phyloP scores from a whole-genome alignment of 2,113 vertebrate species.

The Antechinus flavipes region DNA sequence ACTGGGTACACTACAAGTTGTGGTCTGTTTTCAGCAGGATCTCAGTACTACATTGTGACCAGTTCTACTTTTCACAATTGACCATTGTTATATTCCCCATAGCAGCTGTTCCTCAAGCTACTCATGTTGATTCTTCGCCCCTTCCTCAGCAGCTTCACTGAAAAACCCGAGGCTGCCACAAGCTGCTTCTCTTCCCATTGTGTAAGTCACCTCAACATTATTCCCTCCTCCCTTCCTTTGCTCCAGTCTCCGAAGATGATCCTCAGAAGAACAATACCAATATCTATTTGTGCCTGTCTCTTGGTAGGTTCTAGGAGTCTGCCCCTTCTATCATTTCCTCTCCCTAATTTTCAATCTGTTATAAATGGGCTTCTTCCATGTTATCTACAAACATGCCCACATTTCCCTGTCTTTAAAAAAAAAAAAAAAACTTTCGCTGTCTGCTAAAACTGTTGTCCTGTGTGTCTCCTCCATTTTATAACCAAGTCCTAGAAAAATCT shows the following conservation, averaged over 20 bases:
- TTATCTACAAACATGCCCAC: neutral
- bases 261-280: neutral
- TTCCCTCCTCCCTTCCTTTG: neutral
- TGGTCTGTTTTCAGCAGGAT: no score
- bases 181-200: neutral
- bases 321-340: neutral
- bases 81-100: neutral
- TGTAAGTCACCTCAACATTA: neutral
- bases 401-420: neutral
- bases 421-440: neutral
- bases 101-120: neutral
- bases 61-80: neutral
- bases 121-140: neutral
- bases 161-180: neutral
- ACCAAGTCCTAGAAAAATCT: neutral
- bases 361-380: neutral
- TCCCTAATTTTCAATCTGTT: neutral
- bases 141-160: neutral
- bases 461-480: neutral
- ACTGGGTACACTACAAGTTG: neutral
- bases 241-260: neutral
- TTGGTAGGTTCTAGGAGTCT: no score
- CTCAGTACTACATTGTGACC: neutral
- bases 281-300: neutral
- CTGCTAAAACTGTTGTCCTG: no score